A percentile compares a stretch with the other conserved stretches of the same genome.
Conservation (phyloP, 2,888 invertebrate species). For the Eupithecia pulchellata region DNA sequence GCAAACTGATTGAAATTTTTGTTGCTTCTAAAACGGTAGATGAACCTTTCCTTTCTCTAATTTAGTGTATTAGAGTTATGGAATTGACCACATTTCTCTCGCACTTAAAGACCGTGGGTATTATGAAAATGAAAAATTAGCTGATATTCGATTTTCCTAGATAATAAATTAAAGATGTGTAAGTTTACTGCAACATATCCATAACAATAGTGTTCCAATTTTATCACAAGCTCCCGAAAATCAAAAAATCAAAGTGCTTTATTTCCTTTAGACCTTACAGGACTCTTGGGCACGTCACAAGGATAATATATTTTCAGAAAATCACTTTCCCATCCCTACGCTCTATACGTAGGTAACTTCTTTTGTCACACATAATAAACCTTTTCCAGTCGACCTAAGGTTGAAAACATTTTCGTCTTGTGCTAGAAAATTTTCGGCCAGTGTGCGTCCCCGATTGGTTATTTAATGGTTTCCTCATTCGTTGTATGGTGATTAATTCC, state of each 20-base stretch:
- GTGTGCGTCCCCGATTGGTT: slow-evolving; percentile 69
- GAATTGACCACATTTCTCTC: too few species aligned
- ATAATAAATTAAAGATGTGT: neutral
- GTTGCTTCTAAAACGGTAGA: too few species aligned
- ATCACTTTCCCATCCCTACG: slow-evolving; percentile 32
- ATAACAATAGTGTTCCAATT: too few species aligned
- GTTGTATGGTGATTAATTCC: slow-evolving; percentile 78
- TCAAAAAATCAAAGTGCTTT: too few species aligned
- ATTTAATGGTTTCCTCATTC: slow-evolving; percentile 83
- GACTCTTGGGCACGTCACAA: too few species aligned
- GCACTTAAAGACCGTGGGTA: too few species aligned
- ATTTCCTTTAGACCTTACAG: too few species aligned
- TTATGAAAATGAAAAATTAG: neutral
- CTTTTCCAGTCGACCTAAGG: slow-evolving; percentile 53
- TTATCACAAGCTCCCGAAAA: too few species aligned
- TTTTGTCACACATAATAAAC: slow-evolving; percentile 53
- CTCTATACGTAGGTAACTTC: slow-evolving; percentile 42
- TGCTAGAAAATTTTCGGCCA: slow-evolving; percentile 35
- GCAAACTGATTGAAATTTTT: too few species aligned
- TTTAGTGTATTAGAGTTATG: too few species aligned
- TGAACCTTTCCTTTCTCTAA: too few species aligned
- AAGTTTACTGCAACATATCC: neutral
- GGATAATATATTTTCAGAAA: neutral
- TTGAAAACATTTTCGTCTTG: slow-evolving; percentile 36
- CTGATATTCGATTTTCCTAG: neutral